Evolutionary conservation across 1,140 invertebrate species (phyloP).

Genomic region (Harpegnathos saltator): DNA sequence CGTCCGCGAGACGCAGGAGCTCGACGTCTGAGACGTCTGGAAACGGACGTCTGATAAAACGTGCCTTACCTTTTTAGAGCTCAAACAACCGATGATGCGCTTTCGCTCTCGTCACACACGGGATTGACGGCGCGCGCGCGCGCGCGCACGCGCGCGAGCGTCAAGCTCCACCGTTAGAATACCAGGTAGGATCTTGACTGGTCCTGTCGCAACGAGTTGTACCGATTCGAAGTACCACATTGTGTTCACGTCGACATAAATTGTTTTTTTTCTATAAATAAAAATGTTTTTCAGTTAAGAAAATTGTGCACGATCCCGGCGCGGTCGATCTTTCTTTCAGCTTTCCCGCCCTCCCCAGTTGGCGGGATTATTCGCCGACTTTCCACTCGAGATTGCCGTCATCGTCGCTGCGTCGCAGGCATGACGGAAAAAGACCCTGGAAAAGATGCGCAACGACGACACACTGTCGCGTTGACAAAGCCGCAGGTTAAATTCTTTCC

Average conservation of each 20-base stretch:
- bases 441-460: no score
- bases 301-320: no score
- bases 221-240: slow-evolving; percentile 62
- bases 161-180: slow-evolving; percentile 1
- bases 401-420: no score
- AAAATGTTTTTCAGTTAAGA: slow-evolving; percentile 41
- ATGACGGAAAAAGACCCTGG: no score
- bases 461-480: no score
- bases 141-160: background rate
- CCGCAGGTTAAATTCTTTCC: no score
- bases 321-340: background rate
- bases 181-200: slow-evolving; percentile 14
- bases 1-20: background rate
- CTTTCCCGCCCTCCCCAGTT: background rate
- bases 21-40: no score
- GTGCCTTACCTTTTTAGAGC: background rate
- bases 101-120: background rate
- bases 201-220: slow-evolving; percentile 17
- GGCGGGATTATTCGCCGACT: no score
- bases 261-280: slow-evolving; percentile 67
- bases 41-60: no score
- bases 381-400: no score
- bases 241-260: slow-evolving; percentile 81
- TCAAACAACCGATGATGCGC: slow-evolving; percentile 9
- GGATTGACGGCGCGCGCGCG: background rate